These are phyloP conservation scores for Pundamilia nyererei DNA, from an alignment of 2,113 vertebrate genomes.

Conservation along the genomic window DNA sequence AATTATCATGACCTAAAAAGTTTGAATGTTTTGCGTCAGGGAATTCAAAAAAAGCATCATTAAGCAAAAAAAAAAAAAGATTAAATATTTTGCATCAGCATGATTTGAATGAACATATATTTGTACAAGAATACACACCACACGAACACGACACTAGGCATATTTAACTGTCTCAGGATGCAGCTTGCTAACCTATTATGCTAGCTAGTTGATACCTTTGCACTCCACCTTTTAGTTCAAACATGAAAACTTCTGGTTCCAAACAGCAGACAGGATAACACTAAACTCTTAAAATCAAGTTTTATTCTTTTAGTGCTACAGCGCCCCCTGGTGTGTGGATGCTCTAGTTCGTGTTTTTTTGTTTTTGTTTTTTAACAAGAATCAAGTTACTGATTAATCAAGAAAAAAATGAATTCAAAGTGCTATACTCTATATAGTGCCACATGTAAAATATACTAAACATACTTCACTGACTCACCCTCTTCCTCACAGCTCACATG, in stretches of 20 bases:
- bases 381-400: neutral
- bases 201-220: neutral
- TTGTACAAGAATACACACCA: neutral
- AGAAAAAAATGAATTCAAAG: neutral
- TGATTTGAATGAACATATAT: neutral
- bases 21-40: neutral
- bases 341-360: neutral
- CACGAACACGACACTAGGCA: neutral
- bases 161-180: neutral
- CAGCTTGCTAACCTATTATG: neutral
- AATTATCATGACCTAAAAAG: neutral
- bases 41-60: neutral
- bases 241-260: accelerated
- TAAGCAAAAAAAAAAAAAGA: neutral
- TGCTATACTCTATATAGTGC: neutral
- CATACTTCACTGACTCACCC: slow-evolving; percentile 31
- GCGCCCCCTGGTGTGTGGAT: neutral
- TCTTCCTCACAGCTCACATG: slow-evolving; percentile 70
- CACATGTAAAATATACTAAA: neutral
- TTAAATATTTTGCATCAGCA: neutral
- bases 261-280: neutral
- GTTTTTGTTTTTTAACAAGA: neutral
- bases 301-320: neutral
- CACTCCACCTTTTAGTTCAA: neutral
- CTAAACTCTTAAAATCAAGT: neutral